Evolutionary conservation across 2,888 invertebrate genomes (phyloP).

Genomic region (Ariolimax columbianus): DNA sequence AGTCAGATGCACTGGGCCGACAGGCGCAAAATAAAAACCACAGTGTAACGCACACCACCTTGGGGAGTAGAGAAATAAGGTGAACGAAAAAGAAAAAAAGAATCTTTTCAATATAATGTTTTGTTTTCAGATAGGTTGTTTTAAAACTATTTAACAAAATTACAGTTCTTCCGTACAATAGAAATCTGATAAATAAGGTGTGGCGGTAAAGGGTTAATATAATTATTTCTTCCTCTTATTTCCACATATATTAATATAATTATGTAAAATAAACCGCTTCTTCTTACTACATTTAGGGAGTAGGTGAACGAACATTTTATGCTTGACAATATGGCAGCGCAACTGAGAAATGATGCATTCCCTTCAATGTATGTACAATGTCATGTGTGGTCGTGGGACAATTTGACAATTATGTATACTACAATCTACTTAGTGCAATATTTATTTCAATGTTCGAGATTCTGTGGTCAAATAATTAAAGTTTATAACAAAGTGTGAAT

Average conservation of each 20-base stretch:
- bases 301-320: constrained; percentile 16
- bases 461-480: constrained; percentile 37
- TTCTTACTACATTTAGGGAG: background rate
- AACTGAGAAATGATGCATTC: constrained; percentile 41
- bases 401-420: constrained; percentile 14
- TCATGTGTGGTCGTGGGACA: background rate
- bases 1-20: too few relatives aligned
- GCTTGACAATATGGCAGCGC: constrained; percentile 48
- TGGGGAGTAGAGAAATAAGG: too few relatives aligned
- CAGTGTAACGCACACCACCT: too few relatives aligned
- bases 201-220: too few relatives aligned
- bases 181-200: too few relatives aligned
- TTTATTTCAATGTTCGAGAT: constrained; percentile 41
- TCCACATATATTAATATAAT: background rate
- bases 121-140: too few relatives aligned
- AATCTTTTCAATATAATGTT: too few relatives aligned
- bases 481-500: constrained; percentile 39
- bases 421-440: constrained; percentile 42
- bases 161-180: too few relatives aligned
- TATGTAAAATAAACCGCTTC: background rate
- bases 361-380: constrained; percentile 10
- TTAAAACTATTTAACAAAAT: too few relatives aligned
- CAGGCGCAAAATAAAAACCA: too few relatives aligned
- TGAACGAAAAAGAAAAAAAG: too few relatives aligned
- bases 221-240: background rate